Evolutionary conservation across 2,888 invertebrate species (phyloP).

Genomic region (Tipula helvola): DNA sequence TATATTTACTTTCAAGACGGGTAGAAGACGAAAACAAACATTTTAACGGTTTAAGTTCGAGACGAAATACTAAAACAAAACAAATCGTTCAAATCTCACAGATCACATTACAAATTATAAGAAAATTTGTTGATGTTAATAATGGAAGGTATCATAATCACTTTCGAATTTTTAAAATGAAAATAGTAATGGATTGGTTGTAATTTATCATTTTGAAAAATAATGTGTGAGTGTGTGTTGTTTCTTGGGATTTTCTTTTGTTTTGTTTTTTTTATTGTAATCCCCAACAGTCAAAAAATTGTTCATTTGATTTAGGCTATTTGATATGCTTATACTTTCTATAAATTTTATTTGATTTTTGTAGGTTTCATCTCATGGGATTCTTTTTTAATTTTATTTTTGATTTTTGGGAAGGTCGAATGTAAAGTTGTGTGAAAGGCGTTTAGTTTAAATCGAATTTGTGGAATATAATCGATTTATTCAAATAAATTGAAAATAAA

Average conservation of each 20-base stretch:
- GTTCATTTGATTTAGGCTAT: background rate
- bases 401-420: background rate
- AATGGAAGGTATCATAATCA: background rate
- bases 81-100: background rate
- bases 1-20: background rate
- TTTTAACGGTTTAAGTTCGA: background rate
- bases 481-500: too few species aligned
- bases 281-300: background rate
- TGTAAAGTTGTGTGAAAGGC: background rate
- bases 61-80: background rate
- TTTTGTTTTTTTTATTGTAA: background rate
- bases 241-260: background rate
- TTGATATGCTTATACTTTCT: background rate
- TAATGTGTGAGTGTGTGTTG: background rate
- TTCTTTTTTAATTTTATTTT: background rate
- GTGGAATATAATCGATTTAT: background rate
- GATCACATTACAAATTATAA: background rate
- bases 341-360: background rate
- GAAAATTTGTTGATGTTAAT: background rate
- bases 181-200: background rate
- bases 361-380: background rate
- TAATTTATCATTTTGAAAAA: background rate
- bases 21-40: background rate
- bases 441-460: background rate
- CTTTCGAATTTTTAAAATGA: background rate